Percentiles rank a stretch among this genome's conserved stretches.
Conservation (phyloP, 2,888 invertebrate species). For the Unio pictorum region DNA sequence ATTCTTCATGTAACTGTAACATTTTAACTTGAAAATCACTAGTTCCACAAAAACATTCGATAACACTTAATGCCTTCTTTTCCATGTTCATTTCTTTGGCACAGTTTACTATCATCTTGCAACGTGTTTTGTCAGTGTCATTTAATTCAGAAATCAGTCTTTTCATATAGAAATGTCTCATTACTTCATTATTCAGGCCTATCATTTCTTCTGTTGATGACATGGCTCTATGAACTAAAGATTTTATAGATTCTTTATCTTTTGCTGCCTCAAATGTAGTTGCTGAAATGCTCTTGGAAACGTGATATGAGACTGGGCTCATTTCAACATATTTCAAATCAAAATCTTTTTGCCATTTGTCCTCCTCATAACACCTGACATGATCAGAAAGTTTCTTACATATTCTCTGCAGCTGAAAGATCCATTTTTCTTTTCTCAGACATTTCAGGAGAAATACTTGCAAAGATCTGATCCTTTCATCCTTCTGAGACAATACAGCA, state of each 20-base stretch:
- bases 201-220: background rate
- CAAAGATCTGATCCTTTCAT: background rate
- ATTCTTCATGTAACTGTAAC: slow-evolving; percentile 9
- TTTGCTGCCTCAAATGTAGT: background rate
- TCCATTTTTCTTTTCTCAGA: background rate
- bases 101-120: slow-evolving; percentile 1
- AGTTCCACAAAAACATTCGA: slow-evolving; percentile 16
- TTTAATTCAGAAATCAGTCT: slow-evolving; percentile 7
- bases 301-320: slow-evolving; percentile 3
- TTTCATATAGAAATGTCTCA: slow-evolving; percentile 15
- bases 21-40: slow-evolving; percentile 8
- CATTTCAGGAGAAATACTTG: slow-evolving; percentile 9
- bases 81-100: background rate
- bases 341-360: slow-evolving; percentile 2
- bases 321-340: slow-evolving; percentile 3
- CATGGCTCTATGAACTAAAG: slow-evolving; percentile 1
- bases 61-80: background rate
- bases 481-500: too few relatives aligned
- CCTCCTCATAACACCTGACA: background rate
- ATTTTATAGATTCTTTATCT: background rate
- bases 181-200: slow-evolving; percentile 1
- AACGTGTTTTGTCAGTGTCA: slow-evolving; percentile 8
- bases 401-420: background rate
- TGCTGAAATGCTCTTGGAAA: background rate
- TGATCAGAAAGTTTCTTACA: too few relatives aligned